Evolutionary conservation across 2,888 invertebrate species (phyloP), one percentile per base, ranked within the genome.

Genomic region (Calameuta pallipes): DNA sequence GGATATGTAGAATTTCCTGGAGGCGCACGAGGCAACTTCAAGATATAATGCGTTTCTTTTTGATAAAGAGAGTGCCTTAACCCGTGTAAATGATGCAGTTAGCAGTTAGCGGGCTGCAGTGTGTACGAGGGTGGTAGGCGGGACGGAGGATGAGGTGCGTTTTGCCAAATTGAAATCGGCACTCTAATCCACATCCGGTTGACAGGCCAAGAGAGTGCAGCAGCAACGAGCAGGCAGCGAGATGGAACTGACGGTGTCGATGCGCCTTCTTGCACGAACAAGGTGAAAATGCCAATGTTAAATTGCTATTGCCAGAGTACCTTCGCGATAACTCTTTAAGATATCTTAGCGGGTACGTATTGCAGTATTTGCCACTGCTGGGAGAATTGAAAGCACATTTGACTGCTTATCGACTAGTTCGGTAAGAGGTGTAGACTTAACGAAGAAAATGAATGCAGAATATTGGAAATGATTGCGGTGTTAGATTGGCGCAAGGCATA

Each of bases 161-260:
- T 36, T 33, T 78, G 77, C 75, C 77, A 77, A 80, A 80, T 80
- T 80, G 76, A 78, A 76, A 78, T 78, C 80, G 73, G 73, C 75
- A 56, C 79, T 77, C 76, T 77, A 79, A 78, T 76, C 78, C 73
- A 75, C 75, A 76, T 75, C 77, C 77, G 80, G 79, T 79, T 80
- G 78, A 79, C 31, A 78, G 80, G 70, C 79, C 56, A 56, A 80
- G 76, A 73, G 73, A 56, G 78, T 75, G 75, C 80, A 79, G 76
- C 78, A 76, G 78, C 80, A 80, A 6, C 41, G 15, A 37, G 41
- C 56, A 56, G 9, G 23, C 56, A 56, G 56, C 56, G 56, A 56
- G 56, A 56, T 56, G 56, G 56, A 23, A 56, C 56, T 56, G 56
- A 56, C 56, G 56, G 56, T 56, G 23, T 56, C 23, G 56, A 56